phyloP scores from a whole-genome alignment of 1,140 invertebrate genomes.

The Lordiphosa stackelbergi region DNA sequence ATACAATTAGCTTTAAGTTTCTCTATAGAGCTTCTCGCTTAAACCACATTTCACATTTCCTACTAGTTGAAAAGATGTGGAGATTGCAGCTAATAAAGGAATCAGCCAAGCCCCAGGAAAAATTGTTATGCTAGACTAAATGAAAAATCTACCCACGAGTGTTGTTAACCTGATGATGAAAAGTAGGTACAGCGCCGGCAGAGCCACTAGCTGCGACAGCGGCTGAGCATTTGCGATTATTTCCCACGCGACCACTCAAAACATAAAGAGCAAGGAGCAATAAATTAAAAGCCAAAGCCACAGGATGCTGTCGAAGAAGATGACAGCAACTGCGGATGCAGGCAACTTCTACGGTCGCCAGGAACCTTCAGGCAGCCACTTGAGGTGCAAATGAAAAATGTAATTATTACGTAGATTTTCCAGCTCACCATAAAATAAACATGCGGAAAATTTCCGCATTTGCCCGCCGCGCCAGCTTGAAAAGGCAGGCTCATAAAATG shows the following conservation, averaged over 20 bases:
- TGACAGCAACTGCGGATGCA: constrained; percentile 15
- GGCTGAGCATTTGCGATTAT: constrained; percentile 74
- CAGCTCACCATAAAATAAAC: constrained; percentile 58
- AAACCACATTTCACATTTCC: too few species aligned
- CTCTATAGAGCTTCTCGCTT: too few species aligned
- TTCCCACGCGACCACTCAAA: constrained; percentile 74
- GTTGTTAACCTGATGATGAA: constrained; percentile 75
- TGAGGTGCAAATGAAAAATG: constrained; percentile 74
- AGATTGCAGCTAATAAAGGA: constrained; percentile 7
- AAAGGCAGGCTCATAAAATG: constrained; percentile 57
- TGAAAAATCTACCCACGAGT: constrained; percentile 74
- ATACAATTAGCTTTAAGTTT: too few species aligned
- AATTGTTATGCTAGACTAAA: constrained; percentile 58
- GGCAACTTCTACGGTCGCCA: constrained; percentile 21
- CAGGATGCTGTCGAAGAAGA: constrained; percentile 27
- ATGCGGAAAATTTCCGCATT: constrained; percentile 60
- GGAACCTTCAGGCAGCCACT: constrained; percentile 36
- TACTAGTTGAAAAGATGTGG: too few species aligned
- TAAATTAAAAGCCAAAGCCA: constrained; percentile 65
- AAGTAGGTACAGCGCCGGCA: constrained; percentile 56
- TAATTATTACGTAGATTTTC: constrained; percentile 74
- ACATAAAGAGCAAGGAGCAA: constrained; percentile 62
- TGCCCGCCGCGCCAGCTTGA: constrained; percentile 41
- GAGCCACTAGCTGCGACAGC: constrained; percentile 15
- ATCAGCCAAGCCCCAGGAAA: constrained; percentile 2